phyloP scores from a whole-genome alignment of 2,888 invertebrate species.

The Callimorpha dominula region DNA sequence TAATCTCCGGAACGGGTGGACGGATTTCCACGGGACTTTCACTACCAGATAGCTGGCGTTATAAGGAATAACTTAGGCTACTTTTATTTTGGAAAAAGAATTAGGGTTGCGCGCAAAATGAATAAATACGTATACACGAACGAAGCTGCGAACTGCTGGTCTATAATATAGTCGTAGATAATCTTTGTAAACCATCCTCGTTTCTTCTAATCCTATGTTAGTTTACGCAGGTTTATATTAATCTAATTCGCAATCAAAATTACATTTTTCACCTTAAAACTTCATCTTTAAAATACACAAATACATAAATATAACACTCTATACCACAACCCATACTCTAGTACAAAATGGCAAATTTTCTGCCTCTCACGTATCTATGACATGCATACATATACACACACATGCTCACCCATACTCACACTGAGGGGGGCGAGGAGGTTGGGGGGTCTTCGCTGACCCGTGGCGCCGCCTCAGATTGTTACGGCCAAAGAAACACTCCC shows the following conservation, averaged over 20 bases:
- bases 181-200: background rate
- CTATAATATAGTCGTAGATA: background rate
- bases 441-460: constrained; percentile 80
- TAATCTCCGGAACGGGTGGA: too few species aligned
- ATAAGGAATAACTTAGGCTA: too few species aligned
- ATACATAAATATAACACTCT: constrained; percentile 27
- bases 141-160: too few species aligned
- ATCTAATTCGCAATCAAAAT: too few species aligned
- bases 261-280: constrained; percentile 3
- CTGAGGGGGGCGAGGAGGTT: constrained; percentile 47
- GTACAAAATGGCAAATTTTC: constrained; percentile 66
- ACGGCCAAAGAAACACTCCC: constrained; percentile 84
- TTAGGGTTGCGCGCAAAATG: too few species aligned
- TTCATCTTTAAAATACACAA: constrained; percentile 20
- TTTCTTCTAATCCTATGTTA: too few species aligned
- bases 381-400: constrained; percentile 50
- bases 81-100: too few species aligned
- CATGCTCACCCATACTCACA: constrained; percentile 48
- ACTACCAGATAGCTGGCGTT: too few species aligned
- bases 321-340: constrained; percentile 30
- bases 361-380: constrained; percentile 61
- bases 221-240: background rate
- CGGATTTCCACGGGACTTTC: too few species aligned
- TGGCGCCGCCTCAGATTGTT: constrained; percentile 85
- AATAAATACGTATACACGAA: too few species aligned